Evolutionary conservation across 2,888 invertebrate genomes (phyloP).

Genomic region (Fragum fragum): DNA sequence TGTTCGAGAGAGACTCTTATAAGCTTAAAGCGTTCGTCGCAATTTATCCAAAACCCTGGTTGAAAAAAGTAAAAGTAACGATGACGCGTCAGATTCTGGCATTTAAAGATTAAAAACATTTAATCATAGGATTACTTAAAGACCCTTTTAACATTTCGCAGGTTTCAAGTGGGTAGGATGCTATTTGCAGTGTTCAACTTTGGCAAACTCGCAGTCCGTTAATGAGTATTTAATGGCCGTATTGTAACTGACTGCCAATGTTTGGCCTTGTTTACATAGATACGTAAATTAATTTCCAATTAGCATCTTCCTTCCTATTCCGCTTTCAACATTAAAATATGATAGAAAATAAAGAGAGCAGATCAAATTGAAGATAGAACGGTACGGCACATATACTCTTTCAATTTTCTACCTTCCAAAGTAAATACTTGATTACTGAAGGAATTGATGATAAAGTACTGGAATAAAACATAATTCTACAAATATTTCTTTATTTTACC

Average conservation of each 20-base stretch:
- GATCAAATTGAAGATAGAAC: too few relatives aligned
- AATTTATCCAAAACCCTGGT: too few relatives aligned
- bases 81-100: constrained; percentile 20
- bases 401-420: too few relatives aligned
- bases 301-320: constrained; percentile 1
- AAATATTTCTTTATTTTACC: too few relatives aligned
- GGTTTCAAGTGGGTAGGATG: constrained; percentile 34
- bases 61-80: not conserved
- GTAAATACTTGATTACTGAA: too few relatives aligned
- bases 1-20: too few relatives aligned
- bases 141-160: constrained; percentile 63
- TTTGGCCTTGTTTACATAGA: constrained; percentile 53
- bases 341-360: too few relatives aligned
- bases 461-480: too few relatives aligned
- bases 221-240: constrained; percentile 16
- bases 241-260: constrained; percentile 13
- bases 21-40: too few relatives aligned
- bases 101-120: constrained; percentile 42
- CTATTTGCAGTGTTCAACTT: not conserved
- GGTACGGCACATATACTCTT: too few relatives aligned
- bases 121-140: constrained; percentile 42
- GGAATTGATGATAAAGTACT: too few relatives aligned
- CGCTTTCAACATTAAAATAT: too few relatives aligned
- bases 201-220: constrained; percentile 12
- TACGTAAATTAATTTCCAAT: constrained; percentile 64